A percentile compares a stretch with the other conserved stretches of the same genome.
phyloP scores from a whole-genome alignment of 2,797 vertebrate genomes.

The Urosaurus nigricauda region DNA sequence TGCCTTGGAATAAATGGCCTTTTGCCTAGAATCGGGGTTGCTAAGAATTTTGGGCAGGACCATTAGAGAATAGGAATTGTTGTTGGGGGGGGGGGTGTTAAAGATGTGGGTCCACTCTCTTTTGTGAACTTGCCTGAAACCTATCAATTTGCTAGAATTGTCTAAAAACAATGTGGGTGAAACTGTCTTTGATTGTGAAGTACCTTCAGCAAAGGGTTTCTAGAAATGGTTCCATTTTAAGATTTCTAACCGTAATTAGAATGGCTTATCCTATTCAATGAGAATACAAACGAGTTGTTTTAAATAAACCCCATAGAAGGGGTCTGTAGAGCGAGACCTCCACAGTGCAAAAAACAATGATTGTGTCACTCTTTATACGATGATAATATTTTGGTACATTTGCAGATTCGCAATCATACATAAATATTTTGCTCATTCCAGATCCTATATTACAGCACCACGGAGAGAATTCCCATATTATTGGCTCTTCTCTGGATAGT shows the following conservation, averaged over 20 bases:
- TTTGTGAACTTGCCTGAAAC: neutral
- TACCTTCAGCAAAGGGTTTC: neutral
- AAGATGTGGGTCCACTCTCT: neutral
- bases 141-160: no score
- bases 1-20: neutral
- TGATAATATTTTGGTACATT: neutral
- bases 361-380: neutral
- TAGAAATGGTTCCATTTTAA: neutral
- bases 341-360: neutral
- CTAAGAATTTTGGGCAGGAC: neutral
- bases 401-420: neutral
- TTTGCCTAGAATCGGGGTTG: neutral
- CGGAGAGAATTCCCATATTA: slow-evolving; percentile 85
- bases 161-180: neutral
- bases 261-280: neutral
- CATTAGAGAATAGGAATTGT: no score
- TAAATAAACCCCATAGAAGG: neutral
- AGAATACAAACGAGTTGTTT: neutral
- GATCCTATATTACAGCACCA: slow-evolving; percentile 98
- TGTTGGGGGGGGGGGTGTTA: neutral
- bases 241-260: neutral
- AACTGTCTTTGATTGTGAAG: neutral
- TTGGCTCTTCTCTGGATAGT: slow-evolving; percentile 78
- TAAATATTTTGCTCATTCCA: slow-evolving; percentile 74
- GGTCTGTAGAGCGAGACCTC: neutral